Base-by-base conservation (phyloP, 1,140 invertebrate species). In the Drosophila triauraria region DNA sequence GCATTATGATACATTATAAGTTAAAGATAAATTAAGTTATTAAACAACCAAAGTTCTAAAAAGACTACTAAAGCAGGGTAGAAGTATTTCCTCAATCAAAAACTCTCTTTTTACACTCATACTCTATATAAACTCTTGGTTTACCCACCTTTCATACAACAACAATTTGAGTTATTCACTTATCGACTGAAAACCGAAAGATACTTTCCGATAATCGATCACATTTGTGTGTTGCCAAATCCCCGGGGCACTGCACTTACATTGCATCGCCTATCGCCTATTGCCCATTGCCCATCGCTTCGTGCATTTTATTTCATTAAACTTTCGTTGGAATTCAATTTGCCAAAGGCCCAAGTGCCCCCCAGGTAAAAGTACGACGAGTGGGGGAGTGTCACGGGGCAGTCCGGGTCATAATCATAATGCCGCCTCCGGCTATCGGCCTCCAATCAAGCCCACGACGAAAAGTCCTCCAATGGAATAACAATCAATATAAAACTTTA, bases 401-500 rank as follows among this genome's bases (percentile, higher is more conserved):
- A 74, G 54, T 74, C 30, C 46, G 70, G 63, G 50, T 78, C 75
- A 76, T 76, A 76, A 76, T 47, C 72, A 76, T 76, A 76, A 76
- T 76, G 71, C 62, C 74, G 43, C 74, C 74, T 38, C 50, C 13
- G 57, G 50, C 63, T 61, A 56, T 69, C 48, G 74, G 63, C 53
- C 72, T 68, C 54, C 72, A 67, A 77, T 77, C 54, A 51, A 76
- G 75, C 44, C 27, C 32, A 59, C 40, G 40, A 80, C 40, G 40
- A 80, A 59, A 65, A 57, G 61, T 72, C 69, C 69, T 65, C 59
- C 15, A 77, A 60, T 59, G 47, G 72, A 43, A 44, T 23, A 56
- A 88, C 68, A 88, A 88, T 88, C 84, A 87, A 87, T 87, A 84
- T 87, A 84, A 83, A 83, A 67, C 60, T 88, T 79, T 79, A 68